Conservation (phyloP, 1,140 invertebrate genomes). For the Megathymus violae region DNA sequence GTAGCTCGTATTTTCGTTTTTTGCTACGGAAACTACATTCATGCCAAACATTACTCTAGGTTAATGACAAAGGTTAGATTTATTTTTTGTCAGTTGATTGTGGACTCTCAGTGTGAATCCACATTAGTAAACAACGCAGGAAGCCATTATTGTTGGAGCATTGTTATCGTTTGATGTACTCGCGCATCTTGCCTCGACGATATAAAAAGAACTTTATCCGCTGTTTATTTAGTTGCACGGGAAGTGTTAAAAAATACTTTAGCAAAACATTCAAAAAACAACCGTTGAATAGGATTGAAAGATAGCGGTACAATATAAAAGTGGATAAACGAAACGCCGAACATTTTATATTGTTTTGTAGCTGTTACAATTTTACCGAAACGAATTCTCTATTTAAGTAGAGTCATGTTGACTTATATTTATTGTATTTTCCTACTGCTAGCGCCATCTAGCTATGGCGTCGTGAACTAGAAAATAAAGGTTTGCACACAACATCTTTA, state of each 20-base stretch:
- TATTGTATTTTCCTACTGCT: not conserved
- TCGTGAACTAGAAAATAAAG: no score
- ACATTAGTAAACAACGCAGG: slow-evolving; percentile 5
- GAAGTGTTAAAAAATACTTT: not conserved
- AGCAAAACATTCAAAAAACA: not conserved
- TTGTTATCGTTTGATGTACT: slow-evolving; percentile 15
- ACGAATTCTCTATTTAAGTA: not conserved
- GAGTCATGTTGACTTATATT: slow-evolving; percentile 2
- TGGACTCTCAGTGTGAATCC: not conserved
- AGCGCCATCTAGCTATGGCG: no score
- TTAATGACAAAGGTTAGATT: no score
- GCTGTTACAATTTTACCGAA: not conserved
- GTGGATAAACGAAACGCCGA: not conserved
- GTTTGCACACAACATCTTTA: no score
- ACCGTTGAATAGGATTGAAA: slow-evolving; percentile 1
- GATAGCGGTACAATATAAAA: not conserved
- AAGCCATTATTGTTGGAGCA: slow-evolving; percentile 12
- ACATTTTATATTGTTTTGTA: slow-evolving; percentile 1
- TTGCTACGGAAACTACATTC: no score
- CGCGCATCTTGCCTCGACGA: not conserved
- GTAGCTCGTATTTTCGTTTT: no score
- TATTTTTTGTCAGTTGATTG: not conserved
- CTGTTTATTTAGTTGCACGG: not conserved
- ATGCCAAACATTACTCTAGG: no score
- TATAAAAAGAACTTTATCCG: slow-evolving; percentile 1